phyloP scores from a whole-genome alignment of 2,113 vertebrate species.

The Acrocephalus arundinaceus region DNA sequence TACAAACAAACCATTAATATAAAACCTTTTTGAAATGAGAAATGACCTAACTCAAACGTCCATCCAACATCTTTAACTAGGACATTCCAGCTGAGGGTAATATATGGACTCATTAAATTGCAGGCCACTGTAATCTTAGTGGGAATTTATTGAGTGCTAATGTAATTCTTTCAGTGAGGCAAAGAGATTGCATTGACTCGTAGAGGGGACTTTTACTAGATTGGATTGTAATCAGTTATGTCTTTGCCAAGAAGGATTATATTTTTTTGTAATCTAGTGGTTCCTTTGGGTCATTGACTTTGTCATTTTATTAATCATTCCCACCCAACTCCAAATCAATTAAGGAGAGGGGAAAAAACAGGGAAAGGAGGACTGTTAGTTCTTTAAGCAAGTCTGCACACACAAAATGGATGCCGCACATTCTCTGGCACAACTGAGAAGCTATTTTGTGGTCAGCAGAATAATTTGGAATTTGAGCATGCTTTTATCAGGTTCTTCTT shows the following conservation, averaged over 20 bases:
- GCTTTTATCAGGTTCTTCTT: not conserved
- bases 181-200: slow-evolving; percentile 77
- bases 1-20: slow-evolving; percentile 22
- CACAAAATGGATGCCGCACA: not conserved
- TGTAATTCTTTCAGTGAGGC: slow-evolving; percentile 78
- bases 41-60: slow-evolving; percentile 55
- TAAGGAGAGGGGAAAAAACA: not conserved
- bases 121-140: slow-evolving; percentile 76
- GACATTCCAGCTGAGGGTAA: slow-evolving; percentile 64
- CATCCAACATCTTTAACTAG: slow-evolving; percentile 69
- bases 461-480: not conserved
- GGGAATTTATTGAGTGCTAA: slow-evolving; percentile 80
- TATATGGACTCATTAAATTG: slow-evolving; percentile 77
- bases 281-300: slow-evolving; percentile 70
- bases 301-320: slow-evolving; percentile 76
- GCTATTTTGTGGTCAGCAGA: not conserved
- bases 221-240: slow-evolving; percentile 82
- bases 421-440: not conserved
- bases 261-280: slow-evolving; percentile 72
- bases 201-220: slow-evolving; percentile 77
- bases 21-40: slow-evolving; percentile 28
- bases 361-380: not conserved
- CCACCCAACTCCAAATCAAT: slow-evolving; percentile 38
- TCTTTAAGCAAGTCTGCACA: not conserved
- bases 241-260: slow-evolving; percentile 65